A percentile compares a stretch with the other conserved stretches of the same genome.
Conservation (phyloP, 1,140 invertebrate genomes). For the Anoplophora glabripennis region DNA sequence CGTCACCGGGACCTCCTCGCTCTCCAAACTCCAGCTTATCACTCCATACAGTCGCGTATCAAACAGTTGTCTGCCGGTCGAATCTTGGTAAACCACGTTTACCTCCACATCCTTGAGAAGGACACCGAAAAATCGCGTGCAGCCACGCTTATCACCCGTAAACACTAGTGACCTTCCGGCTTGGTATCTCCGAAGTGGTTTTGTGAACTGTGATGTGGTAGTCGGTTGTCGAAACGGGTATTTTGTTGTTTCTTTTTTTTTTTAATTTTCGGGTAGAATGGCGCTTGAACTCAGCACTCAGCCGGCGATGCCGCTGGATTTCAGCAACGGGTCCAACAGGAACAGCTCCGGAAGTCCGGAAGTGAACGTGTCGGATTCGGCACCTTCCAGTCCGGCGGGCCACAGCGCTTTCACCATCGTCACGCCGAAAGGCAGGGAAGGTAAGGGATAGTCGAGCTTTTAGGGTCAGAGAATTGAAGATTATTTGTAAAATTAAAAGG, state of each 20-base stretch:
- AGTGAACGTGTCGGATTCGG: slow-evolving; percentile 38
- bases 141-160: no score
- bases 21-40: slow-evolving; percentile 35
- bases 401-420: slow-evolving; percentile 47
- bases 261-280: slow-evolving; percentile 29
- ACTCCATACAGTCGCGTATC: slow-evolving; percentile 29
- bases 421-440: slow-evolving; percentile 39
- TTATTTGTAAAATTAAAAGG: no score
- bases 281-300: slow-evolving; percentile 45
- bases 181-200: background rate
- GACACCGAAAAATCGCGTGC: slow-evolving; percentile 7
- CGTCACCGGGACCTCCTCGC: slow-evolving; percentile 10
- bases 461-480: no score
- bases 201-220: background rate
- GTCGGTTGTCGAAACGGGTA: background rate
- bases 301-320: slow-evolving; percentile 45
- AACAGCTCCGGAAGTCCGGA: slow-evolving; percentile 40
- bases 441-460: slow-evolving; percentile 13
- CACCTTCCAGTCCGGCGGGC: slow-evolving; percentile 38
- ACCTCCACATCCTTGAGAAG: no score
- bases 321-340: slow-evolving; percentile 38
- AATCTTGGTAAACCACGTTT: slow-evolving; percentile 29
- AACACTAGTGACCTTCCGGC: background rate
- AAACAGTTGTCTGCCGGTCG: slow-evolving; percentile 39
- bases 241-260: slow-evolving; percentile 4